Evolutionary conservation across 2,888 invertebrate species (phyloP), one percentile per base, ranked within the genome.

Genomic region (Dione vanillae): DNA sequence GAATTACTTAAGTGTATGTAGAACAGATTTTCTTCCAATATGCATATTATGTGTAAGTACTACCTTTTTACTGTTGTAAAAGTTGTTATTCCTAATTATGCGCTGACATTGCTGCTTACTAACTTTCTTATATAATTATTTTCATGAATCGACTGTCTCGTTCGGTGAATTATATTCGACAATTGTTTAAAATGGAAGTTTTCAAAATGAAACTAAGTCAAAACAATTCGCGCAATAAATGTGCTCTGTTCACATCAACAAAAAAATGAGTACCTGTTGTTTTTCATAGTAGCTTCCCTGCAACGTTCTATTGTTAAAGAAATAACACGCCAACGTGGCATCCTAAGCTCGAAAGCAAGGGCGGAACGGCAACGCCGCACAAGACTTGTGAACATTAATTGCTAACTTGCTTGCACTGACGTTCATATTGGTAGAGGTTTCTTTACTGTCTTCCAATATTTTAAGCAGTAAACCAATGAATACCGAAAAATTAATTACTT

Each of bases 361-460:
- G 69, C 78, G 69, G 74, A 79, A 77, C 78, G 84, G 83, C 83
- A 85, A 85, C 82, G 79, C 79, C 77, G 82, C 82, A 67, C 74
- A 70, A 76, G 61, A 11, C 40, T 14, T 19, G 20, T 20, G 12
- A 41, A 59, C 41, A 41, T 20, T 6, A n/a, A 61, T 27, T 61
- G 27, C 27, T 43, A 43, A 61, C 27, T 43, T 43, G 16, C 20
- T 20, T 43, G 51, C 61, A 51, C 47, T 56, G 43, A 45, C 52
- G 47, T 62, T 41, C 27, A 43, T 37, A 65, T 51, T 43, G 43
- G 45, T 69, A 78, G 77, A 77, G 70, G 82, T 89, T 89, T 80
- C 79, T 85, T 88, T 86, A 83, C 82, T 77, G 91, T 91, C 91
- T 92, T 91, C 91, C 91, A 91, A 78, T 91, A 88, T 80, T 78